A percentile compares a stretch with the other conserved stretches of the same genome.
phyloP scores from a whole-genome alignment of 2,888 invertebrate species.

The Callimorpha dominula region DNA sequence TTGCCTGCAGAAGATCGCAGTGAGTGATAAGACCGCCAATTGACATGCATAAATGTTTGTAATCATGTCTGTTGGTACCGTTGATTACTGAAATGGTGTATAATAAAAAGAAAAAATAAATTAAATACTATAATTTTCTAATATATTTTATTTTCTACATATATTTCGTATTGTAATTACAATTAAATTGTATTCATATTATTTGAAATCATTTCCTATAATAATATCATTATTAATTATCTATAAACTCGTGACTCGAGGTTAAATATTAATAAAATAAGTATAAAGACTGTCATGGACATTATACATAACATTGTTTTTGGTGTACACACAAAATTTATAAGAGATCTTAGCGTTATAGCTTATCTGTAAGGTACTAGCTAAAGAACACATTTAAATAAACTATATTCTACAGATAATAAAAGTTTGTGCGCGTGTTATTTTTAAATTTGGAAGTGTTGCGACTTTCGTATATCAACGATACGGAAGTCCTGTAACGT shows the following conservation, averaged over 20 bases:
- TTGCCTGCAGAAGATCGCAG: too few relatives aligned
- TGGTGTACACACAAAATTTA: not conserved
- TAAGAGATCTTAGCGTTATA: not conserved
- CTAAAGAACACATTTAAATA: not conserved
- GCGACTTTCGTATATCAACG: too few relatives aligned
- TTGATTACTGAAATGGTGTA: too few relatives aligned
- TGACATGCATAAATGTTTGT: too few relatives aligned
- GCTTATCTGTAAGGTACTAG: not conserved
- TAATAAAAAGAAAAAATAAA: too few relatives aligned
- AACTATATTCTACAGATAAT: not conserved
- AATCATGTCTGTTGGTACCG: too few relatives aligned
- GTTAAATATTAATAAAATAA: not conserved
- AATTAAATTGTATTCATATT: not conserved
- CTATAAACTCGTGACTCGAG: not conserved
- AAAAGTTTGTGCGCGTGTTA: too few relatives aligned
- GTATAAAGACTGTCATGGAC: not conserved
- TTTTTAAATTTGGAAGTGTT: too few relatives aligned
- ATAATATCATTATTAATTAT: constrained; percentile 3
- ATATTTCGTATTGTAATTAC: not conserved
- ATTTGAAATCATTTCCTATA: not conserved
- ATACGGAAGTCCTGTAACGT: too few relatives aligned
- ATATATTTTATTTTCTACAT: constrained; percentile 5
- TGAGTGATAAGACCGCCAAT: too few relatives aligned
- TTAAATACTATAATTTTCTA: not conserved
- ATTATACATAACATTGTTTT: not conserved